These are phyloP conservation scores for Pseudobourletiella spinata DNA, from an alignment of 1,140 invertebrate species.

Conservation along the genomic window DNA sequence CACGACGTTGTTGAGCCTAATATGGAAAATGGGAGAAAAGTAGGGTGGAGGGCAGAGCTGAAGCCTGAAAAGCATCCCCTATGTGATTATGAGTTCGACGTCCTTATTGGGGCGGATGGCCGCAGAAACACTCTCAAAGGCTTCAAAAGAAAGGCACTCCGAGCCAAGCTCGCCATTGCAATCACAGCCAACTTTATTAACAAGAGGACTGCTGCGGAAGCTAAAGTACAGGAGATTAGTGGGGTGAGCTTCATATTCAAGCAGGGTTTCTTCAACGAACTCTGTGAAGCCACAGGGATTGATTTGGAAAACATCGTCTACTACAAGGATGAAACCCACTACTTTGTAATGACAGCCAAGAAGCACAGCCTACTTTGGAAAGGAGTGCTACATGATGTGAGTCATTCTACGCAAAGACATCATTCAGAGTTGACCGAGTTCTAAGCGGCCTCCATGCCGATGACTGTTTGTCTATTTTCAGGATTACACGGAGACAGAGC, in stretches of 20 bases:
- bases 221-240: conserved; percentile 48
- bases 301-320: conserved; percentile 55
- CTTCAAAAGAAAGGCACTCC: conserved; percentile 50
- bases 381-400: conserved; percentile 46
- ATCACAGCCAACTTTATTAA: conserved; percentile 55
- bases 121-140: conserved; percentile 47
- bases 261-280: conserved; percentile 47
- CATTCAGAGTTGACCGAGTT: too few relatives aligned
- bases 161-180: conserved; percentile 53
- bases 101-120: conserved; percentile 52
- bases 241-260: conserved; percentile 50
- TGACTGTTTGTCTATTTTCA: conserved; percentile 32
- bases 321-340: conserved; percentile 45
- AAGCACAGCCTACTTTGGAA: conserved; percentile 49
- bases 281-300: conserved; percentile 47
- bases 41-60: conserved; percentile 45
- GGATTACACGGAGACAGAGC: conserved; percentile 47
- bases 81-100: conserved; percentile 49
- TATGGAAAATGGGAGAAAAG: conserved; percentile 25
- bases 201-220: conserved; percentile 45
- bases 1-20: conserved; percentile 42
- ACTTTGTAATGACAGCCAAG: conserved; percentile 56
- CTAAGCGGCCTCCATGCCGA: too few relatives aligned
- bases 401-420: not conserved
- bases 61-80: conserved; percentile 45